phyloP scores from a whole-genome alignment of 2,797 vertebrate genomes.

The Synanceia verrucosa region DNA sequence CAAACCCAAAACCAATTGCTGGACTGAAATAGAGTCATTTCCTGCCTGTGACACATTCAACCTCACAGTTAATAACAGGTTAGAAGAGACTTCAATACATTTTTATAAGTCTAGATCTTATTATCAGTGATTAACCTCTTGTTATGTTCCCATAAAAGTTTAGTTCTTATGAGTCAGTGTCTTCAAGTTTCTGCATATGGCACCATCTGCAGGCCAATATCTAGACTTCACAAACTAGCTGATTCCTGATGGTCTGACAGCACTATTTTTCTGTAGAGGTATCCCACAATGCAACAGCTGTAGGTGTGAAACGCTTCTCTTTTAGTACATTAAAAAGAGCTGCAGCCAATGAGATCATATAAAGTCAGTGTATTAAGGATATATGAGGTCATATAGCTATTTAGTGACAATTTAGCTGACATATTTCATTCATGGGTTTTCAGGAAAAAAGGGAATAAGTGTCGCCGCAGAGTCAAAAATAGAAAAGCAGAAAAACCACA shows the following conservation, averaged over 20 bases:
- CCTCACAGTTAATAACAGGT: neutral
- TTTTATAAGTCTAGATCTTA: neutral
- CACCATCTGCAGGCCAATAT: conserved; percentile 64
- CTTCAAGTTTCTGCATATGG: conserved; percentile 13
- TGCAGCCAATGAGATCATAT: neutral
- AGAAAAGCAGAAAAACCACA: conserved; percentile 5
- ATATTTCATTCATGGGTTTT: neutral
- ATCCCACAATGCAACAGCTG: neutral
- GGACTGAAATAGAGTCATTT: conserved; percentile 18
- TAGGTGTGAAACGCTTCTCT: neutral
- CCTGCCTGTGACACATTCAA: neutral
- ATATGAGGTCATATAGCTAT: conserved; percentile 24
- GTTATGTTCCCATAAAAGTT: neutral
- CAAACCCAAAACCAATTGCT: conserved; percentile 19
- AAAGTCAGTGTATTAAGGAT: neutral
- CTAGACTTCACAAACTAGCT: neutral
- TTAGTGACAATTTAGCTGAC: neutral
- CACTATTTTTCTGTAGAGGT: neutral
- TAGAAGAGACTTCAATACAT: neutral
- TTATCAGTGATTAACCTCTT: neutral
- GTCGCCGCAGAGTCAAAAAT: conserved; percentile 23
- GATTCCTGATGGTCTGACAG: neutral
- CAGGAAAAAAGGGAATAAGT: neutral
- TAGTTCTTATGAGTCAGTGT: neutral
- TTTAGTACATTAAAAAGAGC: neutral